Percentiles rank a stretch among this genome's conserved stretches.
Evolutionary conservation across 2,113 vertebrate species (phyloP).

Genomic region (Stegostoma tigrinum): DNA sequence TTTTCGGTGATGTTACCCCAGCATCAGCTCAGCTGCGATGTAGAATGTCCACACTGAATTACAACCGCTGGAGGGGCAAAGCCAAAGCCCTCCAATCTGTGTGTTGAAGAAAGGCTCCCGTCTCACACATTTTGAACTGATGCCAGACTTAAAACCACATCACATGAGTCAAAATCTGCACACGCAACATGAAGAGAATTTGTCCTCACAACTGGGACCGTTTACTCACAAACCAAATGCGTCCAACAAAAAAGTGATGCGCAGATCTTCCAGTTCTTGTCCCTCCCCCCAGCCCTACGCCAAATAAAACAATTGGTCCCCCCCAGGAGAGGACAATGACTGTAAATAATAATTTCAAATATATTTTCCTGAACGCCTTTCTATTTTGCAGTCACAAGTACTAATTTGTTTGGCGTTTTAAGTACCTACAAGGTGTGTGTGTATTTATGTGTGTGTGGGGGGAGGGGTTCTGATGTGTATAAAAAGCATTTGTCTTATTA

Average conservation of each 20-base stretch:
- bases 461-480: neutral
- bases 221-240: neutral
- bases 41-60: neutral
- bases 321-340: neutral
- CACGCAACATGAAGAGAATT: neutral
- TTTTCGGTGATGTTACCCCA: neutral
- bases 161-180: neutral
- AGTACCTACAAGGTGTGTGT: neutral
- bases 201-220: neutral
- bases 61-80: neutral
- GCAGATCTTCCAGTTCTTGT: neutral
- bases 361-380: neutral
- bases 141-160: neutral
- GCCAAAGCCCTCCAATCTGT: neutral
- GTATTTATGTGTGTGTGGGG: neutral
- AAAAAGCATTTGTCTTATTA: neutral
- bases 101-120: neutral
- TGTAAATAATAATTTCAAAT: neutral
- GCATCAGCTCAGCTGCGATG: neutral
- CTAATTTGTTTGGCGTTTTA: neutral
- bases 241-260: neutral
- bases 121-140: neutral
- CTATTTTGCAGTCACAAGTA: neutral
- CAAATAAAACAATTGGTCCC: neutral
- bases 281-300: no score